Percentiles rank a stretch among this genome's conserved stretches.
These are phyloP conservation scores for Pantelozetes paolii DNA, from an alignment of 2,888 invertebrate species.

Conservation along the genomic window DNA sequence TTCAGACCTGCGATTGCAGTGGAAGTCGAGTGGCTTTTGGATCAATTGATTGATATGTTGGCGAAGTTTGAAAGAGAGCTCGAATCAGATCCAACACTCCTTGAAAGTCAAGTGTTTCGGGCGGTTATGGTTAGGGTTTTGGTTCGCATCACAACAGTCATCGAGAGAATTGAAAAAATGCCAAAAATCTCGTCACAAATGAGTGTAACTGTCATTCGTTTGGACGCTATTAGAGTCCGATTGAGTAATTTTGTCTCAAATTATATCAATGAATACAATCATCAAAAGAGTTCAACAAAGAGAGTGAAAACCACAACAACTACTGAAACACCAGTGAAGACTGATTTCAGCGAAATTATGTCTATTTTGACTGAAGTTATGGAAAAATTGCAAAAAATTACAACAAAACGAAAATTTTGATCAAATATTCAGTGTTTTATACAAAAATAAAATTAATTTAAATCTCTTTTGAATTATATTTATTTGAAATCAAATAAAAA, in stretches of 20 bases:
- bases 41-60: constrained; percentile 1
- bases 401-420: not conserved
- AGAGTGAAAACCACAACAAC: not conserved
- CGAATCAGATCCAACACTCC: constrained; percentile 12
- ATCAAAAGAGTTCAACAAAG: not conserved
- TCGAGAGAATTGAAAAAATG: constrained; percentile 1
- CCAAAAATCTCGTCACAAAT: not conserved
- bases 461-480: no score
- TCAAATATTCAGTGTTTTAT: not conserved
- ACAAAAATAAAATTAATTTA: no score
- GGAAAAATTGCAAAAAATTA: constrained; percentile 5
- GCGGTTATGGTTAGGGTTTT: not conserved
- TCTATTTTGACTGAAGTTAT: constrained; percentile 14
- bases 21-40: constrained; percentile 25
- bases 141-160: not conserved
- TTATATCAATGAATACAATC: not conserved
- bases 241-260: not conserved
- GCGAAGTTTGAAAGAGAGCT: not conserved
- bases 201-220: not conserved
- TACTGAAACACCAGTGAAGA: not conserved
- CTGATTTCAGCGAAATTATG: not conserved
- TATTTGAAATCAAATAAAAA: no score
- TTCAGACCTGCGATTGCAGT: not conserved
- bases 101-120: constrained; percentile 4
- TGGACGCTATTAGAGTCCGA: constrained; percentile 2